phyloP scores from a whole-genome alignment of 2,797 vertebrate species.

The Cynopterus sphinx region DNA sequence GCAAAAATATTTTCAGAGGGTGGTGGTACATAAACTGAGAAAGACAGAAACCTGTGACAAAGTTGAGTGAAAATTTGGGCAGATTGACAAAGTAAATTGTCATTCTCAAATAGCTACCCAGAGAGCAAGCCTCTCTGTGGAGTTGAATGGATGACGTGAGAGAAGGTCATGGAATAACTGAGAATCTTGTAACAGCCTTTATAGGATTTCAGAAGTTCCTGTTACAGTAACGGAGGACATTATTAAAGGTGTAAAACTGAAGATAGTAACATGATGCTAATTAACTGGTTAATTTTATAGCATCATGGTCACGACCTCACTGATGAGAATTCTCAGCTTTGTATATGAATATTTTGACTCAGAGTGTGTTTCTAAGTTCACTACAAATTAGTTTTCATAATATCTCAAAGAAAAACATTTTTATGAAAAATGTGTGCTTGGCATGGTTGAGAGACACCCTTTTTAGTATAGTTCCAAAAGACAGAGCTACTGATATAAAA shows the following conservation, averaged over 20 bases:
- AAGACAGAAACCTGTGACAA: not conserved
- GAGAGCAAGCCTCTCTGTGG: too few relatives aligned
- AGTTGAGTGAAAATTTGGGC: not conserved
- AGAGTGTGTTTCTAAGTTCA: not conserved
- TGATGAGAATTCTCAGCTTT: not conserved
- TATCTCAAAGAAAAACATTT: not conserved
- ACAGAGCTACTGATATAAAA: not conserved
- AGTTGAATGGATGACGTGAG: accelerated
- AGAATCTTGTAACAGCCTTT: too few relatives aligned
- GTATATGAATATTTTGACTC: not conserved
- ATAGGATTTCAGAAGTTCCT: not conserved
- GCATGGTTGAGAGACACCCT: accelerated
- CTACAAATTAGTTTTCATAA: not conserved
- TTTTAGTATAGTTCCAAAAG: not conserved
- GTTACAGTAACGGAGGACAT: not conserved
- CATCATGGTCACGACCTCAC: not conserved
- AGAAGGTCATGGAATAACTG: not conserved
- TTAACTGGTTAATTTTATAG: not conserved
- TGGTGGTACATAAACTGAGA: not conserved
- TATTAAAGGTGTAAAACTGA: not conserved
- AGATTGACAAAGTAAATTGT: not conserved
- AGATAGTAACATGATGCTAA: not conserved
- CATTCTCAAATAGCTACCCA: not conserved
- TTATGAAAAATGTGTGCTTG: accelerated
- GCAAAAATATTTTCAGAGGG: not conserved